These are phyloP conservation scores for Fopius arisanus DNA, from an alignment of 1,140 invertebrate genomes.

Conservation along the genomic window DNA sequence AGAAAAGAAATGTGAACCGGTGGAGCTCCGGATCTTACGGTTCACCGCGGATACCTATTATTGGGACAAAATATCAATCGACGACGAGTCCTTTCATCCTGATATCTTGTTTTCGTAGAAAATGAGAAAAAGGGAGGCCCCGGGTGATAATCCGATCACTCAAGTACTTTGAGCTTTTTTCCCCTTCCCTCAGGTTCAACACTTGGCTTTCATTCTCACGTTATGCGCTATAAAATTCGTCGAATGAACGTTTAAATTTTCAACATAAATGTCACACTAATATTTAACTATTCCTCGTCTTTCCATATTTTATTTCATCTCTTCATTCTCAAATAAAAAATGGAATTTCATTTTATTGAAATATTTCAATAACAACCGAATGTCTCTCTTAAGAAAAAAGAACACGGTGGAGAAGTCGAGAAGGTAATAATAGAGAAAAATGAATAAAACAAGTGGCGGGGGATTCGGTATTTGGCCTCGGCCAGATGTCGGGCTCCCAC, in stretches of 20 bases:
- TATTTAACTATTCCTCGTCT: not conserved
- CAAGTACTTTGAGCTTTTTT: conserved; percentile 31
- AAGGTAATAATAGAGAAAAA: not conserved
- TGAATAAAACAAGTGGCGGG: conserved; percentile 8
- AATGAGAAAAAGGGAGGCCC: conserved; percentile 43
- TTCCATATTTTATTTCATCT: not conserved
- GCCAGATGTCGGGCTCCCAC: conserved; percentile 4
- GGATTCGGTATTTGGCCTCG: conserved; percentile 14
- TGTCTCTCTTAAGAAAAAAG: not conserved
- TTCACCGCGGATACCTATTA: conserved; percentile 50
- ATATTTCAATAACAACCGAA: not conserved
- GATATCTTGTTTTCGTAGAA: conserved; percentile 50
- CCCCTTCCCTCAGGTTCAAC: not conserved
- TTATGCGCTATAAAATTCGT: not conserved
- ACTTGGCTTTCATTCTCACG: not conserved
- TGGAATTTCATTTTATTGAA: not conserved
- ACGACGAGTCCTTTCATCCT: conserved; percentile 45
- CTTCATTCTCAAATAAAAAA: not conserved
- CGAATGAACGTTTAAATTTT: not conserved
- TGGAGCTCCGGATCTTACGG: not conserved
- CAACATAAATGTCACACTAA: not conserved
- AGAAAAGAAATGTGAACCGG: not conserved
- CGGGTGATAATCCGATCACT: conserved; percentile 46
- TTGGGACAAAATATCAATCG: conserved; percentile 57
- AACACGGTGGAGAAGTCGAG: not conserved